Conservation (phyloP, 1,140 invertebrate species). For the Ruditapes philippinarum region DNA sequence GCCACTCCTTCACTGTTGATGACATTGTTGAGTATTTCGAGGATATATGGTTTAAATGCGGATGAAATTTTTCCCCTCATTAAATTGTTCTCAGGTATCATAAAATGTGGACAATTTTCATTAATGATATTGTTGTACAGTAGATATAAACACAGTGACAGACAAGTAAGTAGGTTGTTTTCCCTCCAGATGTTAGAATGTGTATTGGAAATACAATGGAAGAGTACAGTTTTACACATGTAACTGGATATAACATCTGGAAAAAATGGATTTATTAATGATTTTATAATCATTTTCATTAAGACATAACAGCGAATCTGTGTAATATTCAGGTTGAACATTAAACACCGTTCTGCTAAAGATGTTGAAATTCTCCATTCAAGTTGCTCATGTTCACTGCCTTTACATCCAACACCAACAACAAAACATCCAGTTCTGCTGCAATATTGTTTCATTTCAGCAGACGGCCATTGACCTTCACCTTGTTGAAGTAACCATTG, state of each 20-base stretch:
- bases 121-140: not conserved
- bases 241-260: not conserved
- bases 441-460: not conserved
- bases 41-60: not conserved
- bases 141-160: not conserved
- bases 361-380: not conserved
- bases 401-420: not conserved
- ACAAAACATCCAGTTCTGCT: not conserved
- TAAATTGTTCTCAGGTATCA: not conserved
- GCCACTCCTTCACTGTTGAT: no score
- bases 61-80: not conserved
- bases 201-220: not conserved
- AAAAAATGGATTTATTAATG: not conserved
- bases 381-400: not conserved
- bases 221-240: not conserved
- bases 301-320: not conserved
- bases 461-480: not conserved
- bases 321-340: not conserved
- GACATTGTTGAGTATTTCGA: no score
- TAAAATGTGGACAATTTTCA: not conserved
- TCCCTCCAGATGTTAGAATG: not conserved
- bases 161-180: not conserved
- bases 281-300: not conserved
- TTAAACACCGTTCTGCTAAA: not conserved
- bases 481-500: not conserved